Evolutionary conservation across 2,797 vertebrate genomes (phyloP).

Genomic region (Nyctalus aviator): DNA sequence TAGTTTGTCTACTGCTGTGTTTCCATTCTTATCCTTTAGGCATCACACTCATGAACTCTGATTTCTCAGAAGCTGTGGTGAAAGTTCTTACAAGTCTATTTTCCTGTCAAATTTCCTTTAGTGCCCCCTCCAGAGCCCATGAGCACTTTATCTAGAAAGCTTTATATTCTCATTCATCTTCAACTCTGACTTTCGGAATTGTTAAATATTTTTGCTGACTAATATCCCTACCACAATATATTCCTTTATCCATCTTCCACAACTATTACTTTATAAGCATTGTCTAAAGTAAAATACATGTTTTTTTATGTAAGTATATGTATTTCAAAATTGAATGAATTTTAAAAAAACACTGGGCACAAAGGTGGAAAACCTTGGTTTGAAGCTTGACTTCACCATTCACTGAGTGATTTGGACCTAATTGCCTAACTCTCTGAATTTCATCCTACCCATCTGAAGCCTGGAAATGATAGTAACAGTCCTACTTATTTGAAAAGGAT

Average conservation of each 20-base stretch:
- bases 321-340: not conserved
- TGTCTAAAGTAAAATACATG: not conserved
- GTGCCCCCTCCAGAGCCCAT: not conserved
- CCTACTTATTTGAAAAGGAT: not conserved
- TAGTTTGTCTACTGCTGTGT: conserved; percentile 18
- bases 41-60: not conserved
- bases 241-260: not conserved
- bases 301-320: not conserved
- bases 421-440: not conserved
- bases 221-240: not conserved
- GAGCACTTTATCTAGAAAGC: not conserved
- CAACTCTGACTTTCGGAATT: not conserved
- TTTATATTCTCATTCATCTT: not conserved
- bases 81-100: not conserved
- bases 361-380: not conserved
- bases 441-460: not conserved
- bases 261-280: not conserved
- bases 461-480: not conserved
- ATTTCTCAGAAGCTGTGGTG: not conserved
- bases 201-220: not conserved
- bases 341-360: not conserved
- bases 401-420: not conserved
- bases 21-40: conserved; percentile 42
- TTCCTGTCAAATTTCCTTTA: not conserved
- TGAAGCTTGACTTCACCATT: not conserved